phyloP scores from a whole-genome alignment of 2,888 invertebrate species.

The Drosophila ustulata region DNA sequence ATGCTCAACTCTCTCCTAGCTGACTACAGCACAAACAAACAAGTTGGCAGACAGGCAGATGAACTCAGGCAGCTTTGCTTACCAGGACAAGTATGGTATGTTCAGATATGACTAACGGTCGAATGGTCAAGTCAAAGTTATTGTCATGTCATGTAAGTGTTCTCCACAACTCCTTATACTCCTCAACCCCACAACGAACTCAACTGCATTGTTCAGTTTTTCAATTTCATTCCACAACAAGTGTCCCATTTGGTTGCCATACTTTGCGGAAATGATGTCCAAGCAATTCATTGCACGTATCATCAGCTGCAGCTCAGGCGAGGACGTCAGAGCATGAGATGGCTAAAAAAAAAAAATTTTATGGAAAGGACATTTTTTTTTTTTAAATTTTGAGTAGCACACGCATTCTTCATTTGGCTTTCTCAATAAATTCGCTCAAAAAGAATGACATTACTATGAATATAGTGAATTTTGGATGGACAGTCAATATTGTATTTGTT shows the following conservation, averaged over 20 bases:
- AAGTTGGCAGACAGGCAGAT: conserved; percentile 10
- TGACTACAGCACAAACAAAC: conserved; percentile 42
- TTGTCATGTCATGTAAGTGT: conserved; percentile 77
- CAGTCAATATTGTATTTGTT: neutral
- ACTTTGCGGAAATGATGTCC: conserved; percentile 6
- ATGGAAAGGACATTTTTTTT: neutral
- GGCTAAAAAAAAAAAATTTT: conserved; percentile 9
- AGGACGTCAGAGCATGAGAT: conserved; percentile 6
- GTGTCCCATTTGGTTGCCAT: conserved; percentile 33
- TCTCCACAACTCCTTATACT: conserved; percentile 1
- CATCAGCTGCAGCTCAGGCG: conserved; percentile 4
- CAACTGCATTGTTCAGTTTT: conserved; percentile 44
- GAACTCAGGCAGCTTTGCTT: neutral
- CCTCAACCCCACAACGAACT: conserved; percentile 3
- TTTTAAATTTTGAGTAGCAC: neutral
- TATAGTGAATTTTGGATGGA: neutral
- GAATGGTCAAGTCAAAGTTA: conserved; percentile 81
- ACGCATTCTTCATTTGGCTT: neutral
- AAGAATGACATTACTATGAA: neutral
- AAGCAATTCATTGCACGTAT: neutral
- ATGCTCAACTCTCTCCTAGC: conserved; percentile 10
- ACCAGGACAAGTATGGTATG: conserved; percentile 13
- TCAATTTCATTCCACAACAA: conserved; percentile 46
- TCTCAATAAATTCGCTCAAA: neutral
- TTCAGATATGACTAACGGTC: conserved; percentile 78